Evolutionary conservation across 2,888 invertebrate species (phyloP).

Genomic region (Dexiosoma caninum): DNA sequence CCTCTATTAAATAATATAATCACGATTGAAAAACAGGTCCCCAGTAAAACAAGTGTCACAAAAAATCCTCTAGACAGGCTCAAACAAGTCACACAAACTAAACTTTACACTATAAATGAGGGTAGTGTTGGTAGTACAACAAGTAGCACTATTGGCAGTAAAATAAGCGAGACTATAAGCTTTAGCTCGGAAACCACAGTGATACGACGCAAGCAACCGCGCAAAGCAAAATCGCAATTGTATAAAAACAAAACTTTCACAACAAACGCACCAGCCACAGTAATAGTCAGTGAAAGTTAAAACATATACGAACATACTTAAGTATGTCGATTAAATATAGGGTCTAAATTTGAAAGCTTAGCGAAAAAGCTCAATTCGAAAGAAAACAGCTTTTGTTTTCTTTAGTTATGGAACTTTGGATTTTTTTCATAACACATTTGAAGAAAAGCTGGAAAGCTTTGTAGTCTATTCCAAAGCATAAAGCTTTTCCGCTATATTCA

Average conservation of each 20-base stretch:
- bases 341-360: conserved; percentile 16
- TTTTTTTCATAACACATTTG: not conserved
- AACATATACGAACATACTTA: not conserved
- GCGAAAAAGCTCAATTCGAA: conserved; percentile 21
- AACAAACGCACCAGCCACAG: conserved; percentile 17
- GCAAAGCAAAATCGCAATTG: conserved; percentile 65
- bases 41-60: not conserved
- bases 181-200: conserved; percentile 74
- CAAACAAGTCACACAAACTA: conserved; percentile 33
- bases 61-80: conserved; percentile 2
- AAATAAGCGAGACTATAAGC: conserved; percentile 71
- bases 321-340: conserved; percentile 15
- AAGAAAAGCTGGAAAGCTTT: conserved; percentile 28
- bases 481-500: not conserved
- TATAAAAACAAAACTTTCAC: conserved; percentile 62
- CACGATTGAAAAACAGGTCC: not conserved
- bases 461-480: not conserved
- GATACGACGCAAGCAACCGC: conserved; percentile 71
- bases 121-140: conserved; percentile 62
- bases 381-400: not conserved
- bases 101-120: conserved; percentile 51
- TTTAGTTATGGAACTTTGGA: conserved; percentile 9
- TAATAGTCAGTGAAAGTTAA: conserved; percentile 32
- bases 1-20: conserved; percentile 58
- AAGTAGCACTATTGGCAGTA: conserved; percentile 66